phyloP scores from a whole-genome alignment of 1,140 invertebrate genomes.

The Aradophagus sp. region DNA sequence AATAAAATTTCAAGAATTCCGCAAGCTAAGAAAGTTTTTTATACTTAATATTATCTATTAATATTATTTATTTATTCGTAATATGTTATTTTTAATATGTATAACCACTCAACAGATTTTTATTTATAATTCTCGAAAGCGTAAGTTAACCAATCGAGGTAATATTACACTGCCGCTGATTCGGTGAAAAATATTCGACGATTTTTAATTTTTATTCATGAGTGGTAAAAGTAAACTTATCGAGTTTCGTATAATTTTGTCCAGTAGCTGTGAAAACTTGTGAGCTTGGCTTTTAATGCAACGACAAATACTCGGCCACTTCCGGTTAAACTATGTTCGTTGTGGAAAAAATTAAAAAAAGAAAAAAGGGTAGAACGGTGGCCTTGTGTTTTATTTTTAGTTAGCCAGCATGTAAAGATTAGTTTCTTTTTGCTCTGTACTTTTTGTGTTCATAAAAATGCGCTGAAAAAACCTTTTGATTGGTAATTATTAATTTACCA shows the following conservation, averaged over 20 bases:
- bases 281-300: slow-evolving; percentile 17
- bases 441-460: too few species aligned
- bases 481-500: too few species aligned
- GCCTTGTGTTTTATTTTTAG: background rate
- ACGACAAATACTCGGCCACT: slow-evolving; percentile 13
- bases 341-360: slow-evolving; percentile 11
- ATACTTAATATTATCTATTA: too few species aligned
- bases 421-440: too few species aligned
- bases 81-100: too few species aligned
- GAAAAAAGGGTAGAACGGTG: slow-evolving; percentile 12
- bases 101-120: too few species aligned
- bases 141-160: slow-evolving; percentile 19
- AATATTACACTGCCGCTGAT: slow-evolving; percentile 17
- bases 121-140: too few species aligned
- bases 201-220: slow-evolving; percentile 1
- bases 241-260: slow-evolving; percentile 22
- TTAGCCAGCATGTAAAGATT: too few species aligned
- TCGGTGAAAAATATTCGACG: slow-evolving; percentile 18
- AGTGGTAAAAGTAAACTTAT: slow-evolving; percentile 24
- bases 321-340: slow-evolving; percentile 17
- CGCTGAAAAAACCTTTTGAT: too few species aligned
- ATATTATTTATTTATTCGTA: too few species aligned
- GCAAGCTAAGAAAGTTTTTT: too few species aligned
- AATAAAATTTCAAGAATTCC: too few species aligned
- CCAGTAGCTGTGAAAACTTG: slow-evolving; percentile 36